Evolutionary conservation across 2,797 vertebrate species (phyloP), one percentile per base, ranked within the genome.

Genomic region (Helicolenus hilgendorfi): DNA sequence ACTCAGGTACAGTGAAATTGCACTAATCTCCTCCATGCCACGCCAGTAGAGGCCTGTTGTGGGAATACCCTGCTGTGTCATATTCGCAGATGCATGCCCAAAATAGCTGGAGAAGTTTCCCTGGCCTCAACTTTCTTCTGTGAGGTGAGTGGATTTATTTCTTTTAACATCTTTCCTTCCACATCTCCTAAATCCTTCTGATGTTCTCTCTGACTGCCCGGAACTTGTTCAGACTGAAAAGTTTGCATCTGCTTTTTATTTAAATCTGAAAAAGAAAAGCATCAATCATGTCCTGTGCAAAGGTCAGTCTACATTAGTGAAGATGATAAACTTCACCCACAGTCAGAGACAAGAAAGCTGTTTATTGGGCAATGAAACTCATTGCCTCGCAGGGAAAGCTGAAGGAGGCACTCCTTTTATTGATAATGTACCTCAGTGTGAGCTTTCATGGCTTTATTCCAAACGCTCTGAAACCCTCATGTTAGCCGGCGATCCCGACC

Each of bases 171-270:
- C 15, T 68, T 72, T 81, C 56, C 31, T 55, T 83, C 45, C 26
- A 65, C 33, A 53, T 75, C 56, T 68, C 77, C 18, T 77, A 53
- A 80, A 89, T 83, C 69, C 56, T 38, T 74, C 35, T n/a, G 15
- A 35, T 82, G 5, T 53, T 80, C 15, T 53, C 4, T 9, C 56
- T 59, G 22, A 24, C 45, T 49, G 45, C 45, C 49, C 77, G 53
- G 71, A 78, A 71, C 35, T 49, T 59, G 31, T 64, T 41, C 59
- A 73, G 41, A 31, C 29, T 24, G 68, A 81, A 83, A 55, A 24
- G 2, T 72, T 20, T 60, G 56, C 72, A 77, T 75, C 72, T 93
- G 76, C 13, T 72, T 79, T 83, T 69, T 31, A 58, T 87, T 86
- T 62, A 8, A 35, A 85, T 6, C 4, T 7, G 62, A 77, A 90